Conservation (phyloP, 2,113 vertebrate species). For the Miniopterus natalensis region DNA sequence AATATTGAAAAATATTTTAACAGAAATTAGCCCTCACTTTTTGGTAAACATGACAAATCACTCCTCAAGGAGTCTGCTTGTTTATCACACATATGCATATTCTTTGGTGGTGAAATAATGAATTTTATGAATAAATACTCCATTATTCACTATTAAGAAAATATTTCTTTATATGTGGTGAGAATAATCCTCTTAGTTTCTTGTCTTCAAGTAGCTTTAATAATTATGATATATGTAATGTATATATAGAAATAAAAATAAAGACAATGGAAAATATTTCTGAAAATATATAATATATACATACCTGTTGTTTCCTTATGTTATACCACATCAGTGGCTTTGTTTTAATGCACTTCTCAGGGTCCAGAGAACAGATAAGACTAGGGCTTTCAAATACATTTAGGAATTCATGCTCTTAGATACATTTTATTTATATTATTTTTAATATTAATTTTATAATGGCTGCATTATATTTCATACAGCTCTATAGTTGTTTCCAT, state of each 20-base stretch:
- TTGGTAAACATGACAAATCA: constrained; percentile 84
- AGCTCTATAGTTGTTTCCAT: not conserved
- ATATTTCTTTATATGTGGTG: constrained; percentile 50
- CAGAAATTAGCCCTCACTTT: constrained; percentile 84
- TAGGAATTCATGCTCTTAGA: constrained; percentile 18
- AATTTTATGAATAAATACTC: constrained; percentile 71
- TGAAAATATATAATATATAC: constrained; percentile 63
- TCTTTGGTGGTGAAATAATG: constrained; percentile 46
- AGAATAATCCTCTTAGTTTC: constrained; percentile 69
- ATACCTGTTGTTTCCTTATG: constrained; percentile 64
- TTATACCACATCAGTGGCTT: constrained; percentile 47
- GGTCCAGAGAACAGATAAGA: not conserved
- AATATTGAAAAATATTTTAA: constrained; percentile 88
- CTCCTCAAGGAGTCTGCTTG: constrained; percentile 75
- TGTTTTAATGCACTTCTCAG: not conserved
- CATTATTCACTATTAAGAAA: constrained; percentile 62
- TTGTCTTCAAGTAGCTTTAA: constrained; percentile 44
- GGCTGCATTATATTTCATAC: not conserved
- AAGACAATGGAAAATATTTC: constrained; percentile 69
- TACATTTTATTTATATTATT: constrained; percentile 14
- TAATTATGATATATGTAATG: constrained; percentile 23
- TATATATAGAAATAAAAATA: constrained; percentile 55
- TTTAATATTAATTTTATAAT: constrained; percentile 44
- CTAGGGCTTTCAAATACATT: not conserved
- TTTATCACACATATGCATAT: constrained; percentile 48